Evolutionary conservation across 2,888 invertebrate genomes (phyloP).

Genomic region (Eutolmus rufibarbis): DNA sequence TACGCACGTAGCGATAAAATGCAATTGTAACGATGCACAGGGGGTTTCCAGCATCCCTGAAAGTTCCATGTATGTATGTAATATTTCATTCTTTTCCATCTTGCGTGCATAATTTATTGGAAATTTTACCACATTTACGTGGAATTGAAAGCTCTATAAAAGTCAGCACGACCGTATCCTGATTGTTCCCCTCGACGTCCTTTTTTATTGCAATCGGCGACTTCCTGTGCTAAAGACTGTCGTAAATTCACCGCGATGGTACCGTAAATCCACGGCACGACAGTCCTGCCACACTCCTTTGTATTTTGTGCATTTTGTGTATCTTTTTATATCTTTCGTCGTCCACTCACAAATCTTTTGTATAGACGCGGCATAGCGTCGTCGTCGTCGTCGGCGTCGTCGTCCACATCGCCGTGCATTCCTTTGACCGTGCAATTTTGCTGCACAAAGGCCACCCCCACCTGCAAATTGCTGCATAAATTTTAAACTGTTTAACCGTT

Average conservation of each 20-base stretch:
- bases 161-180: background rate
- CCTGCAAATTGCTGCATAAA: slow-evolving; percentile 4
- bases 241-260: background rate
- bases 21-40: background rate
- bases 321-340: background rate
- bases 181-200: background rate
- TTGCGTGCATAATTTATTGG: background rate
- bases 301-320: background rate
- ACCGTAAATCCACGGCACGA: background rate
- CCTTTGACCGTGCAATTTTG: background rate
- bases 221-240: background rate
- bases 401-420: background rate
- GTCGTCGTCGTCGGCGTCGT: background rate
- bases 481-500: background rate
- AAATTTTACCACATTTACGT: background rate
- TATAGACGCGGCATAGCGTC: background rate
- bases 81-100: background rate
- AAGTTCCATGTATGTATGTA: background rate
- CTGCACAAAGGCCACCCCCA: background rate
- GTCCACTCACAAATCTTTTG: background rate
- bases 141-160: background rate
- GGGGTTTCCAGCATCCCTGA: background rate
- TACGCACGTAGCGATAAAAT: background rate
- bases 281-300: background rate
- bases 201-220: background rate